Evolutionary conservation across 2,797 vertebrate species (phyloP), one percentile per base, ranked within the genome.

Genomic region (Platyrinchus mystaceus): DNA sequence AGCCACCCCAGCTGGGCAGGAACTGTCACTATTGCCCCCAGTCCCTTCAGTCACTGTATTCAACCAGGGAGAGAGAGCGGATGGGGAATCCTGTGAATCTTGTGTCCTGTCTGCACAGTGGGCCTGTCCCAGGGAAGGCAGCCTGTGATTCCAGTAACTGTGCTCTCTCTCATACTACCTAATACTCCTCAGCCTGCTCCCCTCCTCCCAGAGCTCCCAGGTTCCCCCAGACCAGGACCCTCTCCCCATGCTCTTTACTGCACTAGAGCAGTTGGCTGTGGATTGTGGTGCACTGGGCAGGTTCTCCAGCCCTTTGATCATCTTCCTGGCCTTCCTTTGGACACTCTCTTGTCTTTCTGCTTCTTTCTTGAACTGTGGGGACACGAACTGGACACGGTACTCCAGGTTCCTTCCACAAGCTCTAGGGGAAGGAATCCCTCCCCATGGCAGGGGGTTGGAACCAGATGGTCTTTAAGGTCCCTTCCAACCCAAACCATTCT

Each of bases 11-110:
- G 17, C 28, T 4, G 3, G 44, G 34, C 16, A 59, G 28, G 71
- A 49, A 30, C 3, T 19, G 13, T 8, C n/a, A 14, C 43, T 34
- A 6, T 4, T 24, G 27, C 16, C 27, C 27, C 34, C 43, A 47
- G 0, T 32, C 15, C 55, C 12, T 24, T 16, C 4, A 47, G 27
- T 12, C 43, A 6, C 21, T 24, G n/a, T 1, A 9, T 19, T 32
- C 55, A 59, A 15, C 23, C 21, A 59, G 71, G 16, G 1, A 15
- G 43, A 36, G 43, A 28, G 20, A 47, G 34, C 19, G 27, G 22
- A 17, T 7, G 12, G 14, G 70, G n/a, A 24, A 30, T 18, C 14
- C 53, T 17, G n/a, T 4, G 2, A 20, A 5, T 7, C 14, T 2
- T 23, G 41, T 10, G 53, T 37, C 27, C 7, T 3, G 5, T 37